Conservation (phyloP, 2,888 invertebrate species). For the Thera obeliscata region DNA sequence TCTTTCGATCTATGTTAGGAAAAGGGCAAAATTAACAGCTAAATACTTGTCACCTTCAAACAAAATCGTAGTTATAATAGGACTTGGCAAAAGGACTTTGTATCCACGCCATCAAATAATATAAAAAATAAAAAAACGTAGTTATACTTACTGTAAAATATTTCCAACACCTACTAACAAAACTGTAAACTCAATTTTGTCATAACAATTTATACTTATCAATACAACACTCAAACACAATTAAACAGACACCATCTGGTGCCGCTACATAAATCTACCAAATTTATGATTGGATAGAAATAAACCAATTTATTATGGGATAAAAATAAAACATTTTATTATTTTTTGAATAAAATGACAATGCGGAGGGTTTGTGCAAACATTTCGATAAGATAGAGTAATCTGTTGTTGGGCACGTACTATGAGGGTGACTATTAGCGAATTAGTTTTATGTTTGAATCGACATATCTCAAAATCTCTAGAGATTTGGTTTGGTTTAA, state of each 20-base stretch:
- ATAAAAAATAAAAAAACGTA: background rate
- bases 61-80: too few relatives aligned
- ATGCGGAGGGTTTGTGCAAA: slow-evolving; percentile 37
- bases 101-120: too few relatives aligned
- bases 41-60: too few relatives aligned
- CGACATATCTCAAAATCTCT: background rate
- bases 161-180: background rate
- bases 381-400: slow-evolving; percentile 30
- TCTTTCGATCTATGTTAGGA: too few relatives aligned
- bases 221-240: slow-evolving; percentile 28
- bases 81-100: too few relatives aligned
- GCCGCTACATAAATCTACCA: slow-evolving; percentile 31
- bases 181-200: background rate
- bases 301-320: slow-evolving; percentile 32
- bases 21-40: too few relatives aligned
- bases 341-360: slow-evolving; percentile 21
- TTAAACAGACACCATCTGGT: slow-evolving; percentile 36
- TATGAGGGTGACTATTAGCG: slow-evolving; percentile 47
- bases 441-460: slow-evolving; percentile 54
- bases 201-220: slow-evolving; percentile 20
- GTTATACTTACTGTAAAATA: background rate
- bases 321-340: slow-evolving; percentile 31
- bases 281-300: slow-evolving; percentile 32
- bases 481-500: background rate
- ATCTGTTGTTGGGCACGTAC: slow-evolving; percentile 48